These are phyloP conservation scores for Sander vitreus DNA, from an alignment of 2,113 vertebrate species.

Conservation along the genomic window DNA sequence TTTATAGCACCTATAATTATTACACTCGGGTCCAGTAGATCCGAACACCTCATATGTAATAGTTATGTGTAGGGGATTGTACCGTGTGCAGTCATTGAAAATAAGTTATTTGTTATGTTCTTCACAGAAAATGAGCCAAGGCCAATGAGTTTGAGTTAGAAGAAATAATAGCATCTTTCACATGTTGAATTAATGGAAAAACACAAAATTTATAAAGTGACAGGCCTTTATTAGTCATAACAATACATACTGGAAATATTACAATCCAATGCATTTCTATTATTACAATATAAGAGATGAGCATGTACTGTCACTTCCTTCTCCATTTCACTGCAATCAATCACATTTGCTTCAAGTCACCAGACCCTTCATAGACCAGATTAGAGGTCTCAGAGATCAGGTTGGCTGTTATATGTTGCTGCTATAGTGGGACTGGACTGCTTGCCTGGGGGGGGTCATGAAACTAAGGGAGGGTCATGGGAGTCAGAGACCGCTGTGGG, in stretches of 20 bases:
- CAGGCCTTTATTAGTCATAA: conserved; percentile 80
- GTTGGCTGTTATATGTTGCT: conserved; percentile 9
- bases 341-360: conserved; percentile 35
- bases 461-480: conserved; percentile 36
- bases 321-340: conserved; percentile 50
- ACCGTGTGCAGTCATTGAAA: too few species aligned
- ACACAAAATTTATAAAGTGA: conserved; percentile 25
- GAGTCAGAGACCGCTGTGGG: conserved; percentile 34
- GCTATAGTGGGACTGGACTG: conserved; percentile 9
- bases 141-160: too few species aligned
- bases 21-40: too few species aligned
- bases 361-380: conserved; percentile 81
- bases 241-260: conserved; percentile 74
- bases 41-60: too few species aligned
- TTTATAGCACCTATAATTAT: too few species aligned
- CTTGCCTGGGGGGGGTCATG: background rate
- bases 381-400: conserved; percentile 72
- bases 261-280: conserved; percentile 36
- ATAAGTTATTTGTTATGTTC: too few species aligned
- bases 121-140: too few species aligned
- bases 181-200: background rate
- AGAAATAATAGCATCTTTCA: background rate
- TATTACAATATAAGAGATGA: conserved; percentile 40
- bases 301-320: conserved; percentile 42
- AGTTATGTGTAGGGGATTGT: too few species aligned